Evolutionary conservation across 2,113 vertebrate species (phyloP).

Genomic region (Noturus placidus): DNA sequence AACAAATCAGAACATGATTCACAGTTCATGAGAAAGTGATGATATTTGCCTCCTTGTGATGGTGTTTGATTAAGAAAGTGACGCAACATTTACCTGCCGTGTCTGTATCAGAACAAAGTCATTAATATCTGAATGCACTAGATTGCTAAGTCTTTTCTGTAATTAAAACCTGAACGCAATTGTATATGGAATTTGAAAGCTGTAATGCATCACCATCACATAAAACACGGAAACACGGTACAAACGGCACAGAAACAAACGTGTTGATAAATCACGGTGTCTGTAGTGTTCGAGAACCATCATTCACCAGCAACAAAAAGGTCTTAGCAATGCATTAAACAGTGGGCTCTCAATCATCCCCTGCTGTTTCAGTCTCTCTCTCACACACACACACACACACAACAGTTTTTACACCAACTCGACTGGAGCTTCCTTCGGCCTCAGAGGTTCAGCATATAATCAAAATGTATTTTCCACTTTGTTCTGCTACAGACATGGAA

Average conservation of each 20-base stretch:
- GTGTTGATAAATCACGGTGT: constrained; percentile 5
- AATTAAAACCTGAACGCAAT: background rate
- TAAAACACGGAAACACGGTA: background rate
- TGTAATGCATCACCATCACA: background rate
- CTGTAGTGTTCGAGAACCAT: background rate
- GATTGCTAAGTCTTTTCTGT: background rate
- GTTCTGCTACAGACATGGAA: no score
- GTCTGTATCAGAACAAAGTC: background rate
- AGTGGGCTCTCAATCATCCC: background rate
- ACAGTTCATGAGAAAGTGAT: background rate
- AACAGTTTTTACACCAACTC: background rate
- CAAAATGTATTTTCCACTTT: background rate
- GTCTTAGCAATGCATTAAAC: background rate
- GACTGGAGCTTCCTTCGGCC: background rate
- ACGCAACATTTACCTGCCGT: background rate
- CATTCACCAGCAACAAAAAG: background rate
- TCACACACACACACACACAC: background rate
- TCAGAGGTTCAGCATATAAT: background rate
- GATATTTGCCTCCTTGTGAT: background rate
- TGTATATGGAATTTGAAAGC: background rate
- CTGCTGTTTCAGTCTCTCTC: background rate
- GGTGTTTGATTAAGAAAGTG: background rate
- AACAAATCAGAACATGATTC: background rate
- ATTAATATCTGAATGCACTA: background rate
- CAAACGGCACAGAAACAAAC: background rate